These are phyloP conservation scores for Acromyrmex echinatior DNA, from an alignment of 1,140 invertebrate species.

Conservation along the genomic window DNA sequence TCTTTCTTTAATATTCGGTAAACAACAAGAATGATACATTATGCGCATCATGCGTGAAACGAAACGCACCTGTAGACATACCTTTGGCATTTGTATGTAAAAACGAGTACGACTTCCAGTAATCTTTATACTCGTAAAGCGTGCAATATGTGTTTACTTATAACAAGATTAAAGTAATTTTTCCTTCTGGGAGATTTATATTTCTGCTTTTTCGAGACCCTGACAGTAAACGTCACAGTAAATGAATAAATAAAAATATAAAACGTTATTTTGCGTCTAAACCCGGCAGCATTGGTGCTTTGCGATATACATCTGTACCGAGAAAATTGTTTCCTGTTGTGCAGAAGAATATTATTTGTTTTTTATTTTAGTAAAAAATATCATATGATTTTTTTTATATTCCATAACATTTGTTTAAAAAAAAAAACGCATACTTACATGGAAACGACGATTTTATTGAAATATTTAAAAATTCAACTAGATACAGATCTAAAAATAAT, in stretches of 20 bases:
- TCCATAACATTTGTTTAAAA: not conserved
- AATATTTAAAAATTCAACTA: too few species aligned
- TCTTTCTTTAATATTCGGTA: too few species aligned
- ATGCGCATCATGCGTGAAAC: too few species aligned
- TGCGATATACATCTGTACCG: not conserved
- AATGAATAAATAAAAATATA: slow-evolving; percentile 38
- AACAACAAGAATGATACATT: too few species aligned
- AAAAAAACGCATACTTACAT: not conserved
- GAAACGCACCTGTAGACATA: too few species aligned
- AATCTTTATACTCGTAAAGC: not conserved
- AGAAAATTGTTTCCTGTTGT: slow-evolving; percentile 8
- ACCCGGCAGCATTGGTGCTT: not conserved
- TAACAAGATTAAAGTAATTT: slow-evolving; percentile 33
- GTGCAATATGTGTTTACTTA: not conserved
- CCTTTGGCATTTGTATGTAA: not conserved
- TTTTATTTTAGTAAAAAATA: not conserved
- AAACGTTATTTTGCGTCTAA: slow-evolving; percentile 15
- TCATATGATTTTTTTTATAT: not conserved
- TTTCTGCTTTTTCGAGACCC: slow-evolving; percentile 8
- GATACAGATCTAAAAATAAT: too few species aligned
- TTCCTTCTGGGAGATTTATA: not conserved
- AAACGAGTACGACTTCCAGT: not conserved
- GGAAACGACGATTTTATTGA: too few species aligned
- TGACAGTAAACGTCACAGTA: slow-evolving; percentile 7
- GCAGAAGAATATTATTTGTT: not conserved